Percentiles rank a stretch among this genome's conserved stretches.
phyloP scores from a whole-genome alignment of 2,888 invertebrate genomes.

The Balanococcus diminutus region DNA sequence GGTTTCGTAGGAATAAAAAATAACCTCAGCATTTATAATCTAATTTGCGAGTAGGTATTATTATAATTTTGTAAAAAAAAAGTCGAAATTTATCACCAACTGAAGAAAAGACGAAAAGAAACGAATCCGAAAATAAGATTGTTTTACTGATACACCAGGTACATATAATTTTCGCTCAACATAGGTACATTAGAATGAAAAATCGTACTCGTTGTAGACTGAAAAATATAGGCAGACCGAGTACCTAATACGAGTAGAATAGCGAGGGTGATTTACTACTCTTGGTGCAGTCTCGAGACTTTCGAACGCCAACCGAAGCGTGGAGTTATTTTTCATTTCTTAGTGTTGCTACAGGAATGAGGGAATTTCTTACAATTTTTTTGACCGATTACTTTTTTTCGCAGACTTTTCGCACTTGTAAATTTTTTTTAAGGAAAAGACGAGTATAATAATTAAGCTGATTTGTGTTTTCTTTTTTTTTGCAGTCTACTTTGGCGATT shows the following conservation, averaged over 20 bases:
- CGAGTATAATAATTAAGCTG: neutral
- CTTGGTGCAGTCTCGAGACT: neutral
- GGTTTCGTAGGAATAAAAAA: neutral
- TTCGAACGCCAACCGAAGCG: neutral
- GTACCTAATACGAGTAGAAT: neutral
- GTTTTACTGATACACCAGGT: conserved; percentile 5
- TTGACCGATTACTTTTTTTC: neutral
- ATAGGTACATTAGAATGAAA: neutral
- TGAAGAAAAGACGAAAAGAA: conserved; percentile 11
- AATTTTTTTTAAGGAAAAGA: neutral
- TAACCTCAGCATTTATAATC: neutral
- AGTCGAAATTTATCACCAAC: neutral
- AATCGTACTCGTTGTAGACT: neutral
- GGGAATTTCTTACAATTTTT: neutral
- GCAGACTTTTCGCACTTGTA: neutral
- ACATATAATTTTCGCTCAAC: neutral
- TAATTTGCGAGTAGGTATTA: too few species aligned
- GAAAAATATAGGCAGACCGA: neutral
- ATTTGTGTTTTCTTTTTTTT: conserved; percentile 56
- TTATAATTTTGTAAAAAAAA: neutral
- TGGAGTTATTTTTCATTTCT: neutral
- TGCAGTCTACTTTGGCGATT: conserved; percentile 91
- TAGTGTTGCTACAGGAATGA: too few species aligned
- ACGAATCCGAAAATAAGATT: conserved; percentile 7
- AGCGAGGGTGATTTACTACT: neutral